Evolutionary conservation across 2,888 invertebrate genomes (phyloP), one percentile per base, ranked within the genome.

Genomic region (Diplazon laetatorius): DNA sequence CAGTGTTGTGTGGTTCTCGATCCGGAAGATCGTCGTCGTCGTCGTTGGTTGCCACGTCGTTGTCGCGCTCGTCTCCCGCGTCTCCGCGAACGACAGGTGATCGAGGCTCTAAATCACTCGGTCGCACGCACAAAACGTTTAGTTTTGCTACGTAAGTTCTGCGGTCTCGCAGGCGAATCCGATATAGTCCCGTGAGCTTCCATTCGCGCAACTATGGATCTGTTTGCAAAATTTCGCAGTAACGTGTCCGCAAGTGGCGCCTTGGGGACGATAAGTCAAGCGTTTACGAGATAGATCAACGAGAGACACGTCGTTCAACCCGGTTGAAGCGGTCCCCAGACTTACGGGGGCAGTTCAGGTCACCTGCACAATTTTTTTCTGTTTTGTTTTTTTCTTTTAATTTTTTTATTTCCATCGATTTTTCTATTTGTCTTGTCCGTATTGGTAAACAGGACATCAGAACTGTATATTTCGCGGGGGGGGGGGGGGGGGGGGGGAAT

Each of bases 81-180:
- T 48, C 55, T 20, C 16, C 66, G 52, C 66, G 52, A 35, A 68
- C 68, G 75, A 76, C 78, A 72, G 75, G 48, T 68, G 62, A 75
- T 86, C 84, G 85, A 77, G 73, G 77, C 83, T 84, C 82, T 87
- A 85, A 85, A 87, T 86, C 84, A 82, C 74, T 74, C 69, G n/a
- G n/a, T 72, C 62, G 57, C 73, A 55, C n/a, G n/a, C n/a, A 57
- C 30, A 18, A 42, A 62, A 65, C 72, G 60, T 76, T n/a, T n/a
- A n/a, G 39, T 66, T 69, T 73, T 55, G 46, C 68, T 68, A 9
- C 69, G 73, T 16, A n/a, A 25, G 57, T 59, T 35, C 46, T 48
- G 44, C 59, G 57, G 57, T 37, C 44, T 55, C n/a, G 22, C 9
- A 44, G 50, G 35, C 69, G 72, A 63, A n/a, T n/a, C 65, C 50